A percentile compares a stretch with the other conserved stretches of the same genome.
phyloP scores from a whole-genome alignment of 2,113 vertebrate genomes.

The Macquaria ambigua region DNA sequence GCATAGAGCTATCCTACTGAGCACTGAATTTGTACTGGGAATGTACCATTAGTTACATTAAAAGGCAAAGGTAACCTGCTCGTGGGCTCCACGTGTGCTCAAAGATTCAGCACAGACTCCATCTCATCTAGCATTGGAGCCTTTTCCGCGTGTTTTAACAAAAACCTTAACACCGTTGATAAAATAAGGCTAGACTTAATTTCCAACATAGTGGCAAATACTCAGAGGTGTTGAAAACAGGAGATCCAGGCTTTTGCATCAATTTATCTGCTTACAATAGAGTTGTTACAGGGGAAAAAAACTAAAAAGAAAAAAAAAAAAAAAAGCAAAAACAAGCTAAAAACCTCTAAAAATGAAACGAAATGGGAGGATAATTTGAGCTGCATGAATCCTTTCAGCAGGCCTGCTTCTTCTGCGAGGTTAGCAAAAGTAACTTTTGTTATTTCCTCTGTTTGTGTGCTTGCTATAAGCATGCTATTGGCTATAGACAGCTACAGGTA shows the following conservation, averaged over 20 bases:
- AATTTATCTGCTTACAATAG: background rate
- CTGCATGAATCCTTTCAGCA: background rate
- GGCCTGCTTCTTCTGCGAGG: background rate
- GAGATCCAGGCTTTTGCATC: background rate
- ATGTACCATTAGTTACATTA: background rate
- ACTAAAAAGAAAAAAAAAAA: no score
- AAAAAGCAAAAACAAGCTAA: background rate
- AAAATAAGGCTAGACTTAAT: constrained; percentile 15
- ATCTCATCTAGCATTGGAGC: background rate
- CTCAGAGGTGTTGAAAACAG: constrained; percentile 7
- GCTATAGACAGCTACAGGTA: constrained; percentile 10
- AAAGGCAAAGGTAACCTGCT: background rate
- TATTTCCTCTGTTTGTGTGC: background rate
- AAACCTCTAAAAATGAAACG: background rate
- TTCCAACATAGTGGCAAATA: background rate
- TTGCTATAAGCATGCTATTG: constrained; percentile 18
- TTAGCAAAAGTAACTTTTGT: background rate
- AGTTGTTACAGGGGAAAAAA: background rate
- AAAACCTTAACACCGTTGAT: background rate
- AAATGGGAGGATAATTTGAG: background rate
- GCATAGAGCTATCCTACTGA: background rate
- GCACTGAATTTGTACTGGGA: background rate
- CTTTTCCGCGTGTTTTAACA: constrained; percentile 7
- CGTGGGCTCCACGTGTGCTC: background rate
- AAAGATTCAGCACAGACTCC: background rate